Conservation (phyloP, 2,113 vertebrate genomes). For the Bubo bubo region DNA sequence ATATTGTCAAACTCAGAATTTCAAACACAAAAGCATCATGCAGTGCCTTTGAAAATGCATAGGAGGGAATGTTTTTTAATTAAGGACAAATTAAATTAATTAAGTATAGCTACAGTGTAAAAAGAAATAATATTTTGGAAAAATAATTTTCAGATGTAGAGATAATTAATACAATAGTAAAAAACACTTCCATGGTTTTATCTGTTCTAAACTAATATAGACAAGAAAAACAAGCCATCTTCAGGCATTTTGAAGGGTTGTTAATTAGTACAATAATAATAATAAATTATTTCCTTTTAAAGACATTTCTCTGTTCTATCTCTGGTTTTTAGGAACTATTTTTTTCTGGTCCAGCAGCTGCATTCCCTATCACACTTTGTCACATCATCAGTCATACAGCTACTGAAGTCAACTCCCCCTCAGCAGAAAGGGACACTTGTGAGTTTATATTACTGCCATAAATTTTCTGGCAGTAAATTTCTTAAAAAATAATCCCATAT, state of each 20-base stretch:
- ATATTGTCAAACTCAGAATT: background rate
- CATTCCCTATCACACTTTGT: constrained; percentile 80
- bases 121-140: background rate
- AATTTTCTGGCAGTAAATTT: constrained; percentile 85
- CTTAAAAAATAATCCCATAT: constrained; percentile 81
- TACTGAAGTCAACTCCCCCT: constrained; percentile 77
- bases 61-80: background rate
- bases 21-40: background rate
- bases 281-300: constrained; percentile 28
- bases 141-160: background rate
- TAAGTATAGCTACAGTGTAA: background rate
- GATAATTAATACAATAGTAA: background rate
- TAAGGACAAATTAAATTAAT: background rate
- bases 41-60: background rate
- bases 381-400: constrained; percentile 88
- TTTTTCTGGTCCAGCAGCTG: constrained; percentile 77
- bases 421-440: constrained; percentile 76
- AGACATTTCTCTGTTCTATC: constrained; percentile 55
- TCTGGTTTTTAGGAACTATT: constrained; percentile 47
- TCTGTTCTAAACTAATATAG: background rate
- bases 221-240: background rate
- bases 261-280: background rate
- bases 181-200: background rate
- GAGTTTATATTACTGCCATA: constrained; percentile 87
- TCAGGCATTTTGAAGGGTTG: background rate